Percentiles rank a stretch among this genome's conserved stretches.
Evolutionary conservation across 2,797 vertebrate species (phyloP).

Genomic region (Nyctibius grandis): DNA sequence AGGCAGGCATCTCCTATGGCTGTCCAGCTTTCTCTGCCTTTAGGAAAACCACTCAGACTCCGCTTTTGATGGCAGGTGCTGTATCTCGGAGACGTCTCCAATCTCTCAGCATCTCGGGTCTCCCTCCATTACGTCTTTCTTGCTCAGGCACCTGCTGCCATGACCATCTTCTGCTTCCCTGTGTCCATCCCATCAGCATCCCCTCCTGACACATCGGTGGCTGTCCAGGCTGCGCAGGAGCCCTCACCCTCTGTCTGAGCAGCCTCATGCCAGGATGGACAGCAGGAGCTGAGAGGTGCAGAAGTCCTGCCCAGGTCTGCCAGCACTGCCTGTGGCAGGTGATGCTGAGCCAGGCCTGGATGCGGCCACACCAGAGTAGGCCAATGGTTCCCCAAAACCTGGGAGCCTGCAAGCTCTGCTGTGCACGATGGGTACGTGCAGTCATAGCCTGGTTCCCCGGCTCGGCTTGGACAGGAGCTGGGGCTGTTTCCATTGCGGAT

Average conservation of each 20-base stretch:
- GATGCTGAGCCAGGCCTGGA: neutral
- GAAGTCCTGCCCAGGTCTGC: neutral
- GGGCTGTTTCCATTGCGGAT: neutral
- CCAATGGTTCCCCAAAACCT: neutral
- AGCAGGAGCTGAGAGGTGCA: neutral
- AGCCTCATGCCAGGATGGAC: neutral
- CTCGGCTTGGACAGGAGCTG: fast-evolving
- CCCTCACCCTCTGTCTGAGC: neutral
- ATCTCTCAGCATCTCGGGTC: neutral
- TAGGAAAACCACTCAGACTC: neutral
- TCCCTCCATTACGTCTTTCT: neutral
- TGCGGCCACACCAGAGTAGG: neutral
- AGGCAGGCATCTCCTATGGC: neutral
- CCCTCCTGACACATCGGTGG: fast-evolving
- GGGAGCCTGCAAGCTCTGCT: neutral
- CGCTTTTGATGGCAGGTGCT: neutral
- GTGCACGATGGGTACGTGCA: fast-evolving
- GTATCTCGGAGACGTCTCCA: neutral
- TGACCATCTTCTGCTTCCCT: neutral
- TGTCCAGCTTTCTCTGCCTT: neutral
- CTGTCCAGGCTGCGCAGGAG: neutral
- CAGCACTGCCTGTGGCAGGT: fast-evolving
- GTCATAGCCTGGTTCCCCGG: neutral
- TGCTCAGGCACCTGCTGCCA: fast-evolving
- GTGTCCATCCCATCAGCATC: neutral